Percentiles rank a stretch among this genome's conserved stretches.
phyloP scores from a whole-genome alignment of 2,888 invertebrate genomes.

The Podabrus alpinus region DNA sequence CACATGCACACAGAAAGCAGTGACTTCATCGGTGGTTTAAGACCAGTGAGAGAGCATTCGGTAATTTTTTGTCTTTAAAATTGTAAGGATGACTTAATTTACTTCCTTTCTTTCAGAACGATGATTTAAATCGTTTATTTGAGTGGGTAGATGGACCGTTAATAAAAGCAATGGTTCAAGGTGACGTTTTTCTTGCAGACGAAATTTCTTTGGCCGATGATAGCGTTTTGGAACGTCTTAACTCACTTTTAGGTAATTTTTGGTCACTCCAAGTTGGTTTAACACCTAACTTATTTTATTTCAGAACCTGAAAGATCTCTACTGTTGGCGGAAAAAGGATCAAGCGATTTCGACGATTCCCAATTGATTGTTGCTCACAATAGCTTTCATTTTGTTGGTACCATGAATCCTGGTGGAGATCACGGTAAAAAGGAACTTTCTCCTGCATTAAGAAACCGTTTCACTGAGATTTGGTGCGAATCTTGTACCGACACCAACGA shows the following conservation, averaged over 20 bases:
- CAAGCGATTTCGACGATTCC: slow-evolving; percentile 59
- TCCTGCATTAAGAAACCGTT: slow-evolving; percentile 93
- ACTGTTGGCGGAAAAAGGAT: slow-evolving; percentile 88
- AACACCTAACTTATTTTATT: slow-evolving; percentile 23
- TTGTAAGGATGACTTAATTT: not conserved
- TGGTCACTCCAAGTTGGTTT: not conserved
- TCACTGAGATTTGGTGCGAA: slow-evolving; percentile 99
- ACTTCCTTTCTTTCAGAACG: slow-evolving; percentile 33
- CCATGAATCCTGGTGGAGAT: slow-evolving; percentile 99
- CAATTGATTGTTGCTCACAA: slow-evolving; percentile 68
- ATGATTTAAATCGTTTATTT: slow-evolving; percentile 67
- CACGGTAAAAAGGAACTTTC: slow-evolving; percentile 99
- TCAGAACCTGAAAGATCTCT: slow-evolving; percentile 88
- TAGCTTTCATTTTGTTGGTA: slow-evolving; percentile 90
- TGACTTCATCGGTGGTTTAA: slow-evolving; percentile 93
- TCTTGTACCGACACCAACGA: slow-evolving; percentile 74
- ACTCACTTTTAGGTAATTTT: slow-evolving; percentile 77
- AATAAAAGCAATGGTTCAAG: slow-evolving; percentile 86
- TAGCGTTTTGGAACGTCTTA: slow-evolving; percentile 94
- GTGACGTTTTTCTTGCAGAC: slow-evolving; percentile 90
- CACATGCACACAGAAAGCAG: slow-evolving; percentile 99
- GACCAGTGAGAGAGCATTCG: slow-evolving; percentile 77
- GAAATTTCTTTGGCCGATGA: slow-evolving; percentile 99
- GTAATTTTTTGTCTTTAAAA: slow-evolving; percentile 34
- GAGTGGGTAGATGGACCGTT: slow-evolving; percentile 98